Base-by-base conservation (phyloP, 2,888 invertebrate species). In the Drosophila paramelanica region DNA sequence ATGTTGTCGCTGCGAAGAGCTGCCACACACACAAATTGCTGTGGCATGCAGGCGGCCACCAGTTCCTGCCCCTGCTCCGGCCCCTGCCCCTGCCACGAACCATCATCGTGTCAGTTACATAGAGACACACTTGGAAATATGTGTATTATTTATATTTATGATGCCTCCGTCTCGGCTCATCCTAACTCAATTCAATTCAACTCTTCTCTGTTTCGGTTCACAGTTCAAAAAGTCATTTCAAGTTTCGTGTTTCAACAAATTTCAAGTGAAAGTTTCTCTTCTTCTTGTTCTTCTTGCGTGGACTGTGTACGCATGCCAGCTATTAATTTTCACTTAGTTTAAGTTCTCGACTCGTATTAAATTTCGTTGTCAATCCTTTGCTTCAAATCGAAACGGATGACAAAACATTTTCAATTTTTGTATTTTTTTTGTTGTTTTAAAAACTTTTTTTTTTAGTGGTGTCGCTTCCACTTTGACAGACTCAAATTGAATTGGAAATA, bases 181-280 rank as follows among this genome's bases (percentile, higher is more conserved):
- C 66, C 53, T 39, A 53, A 47, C 62, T 51, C 53, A 56, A 36
- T 58, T 58, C 38, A 46, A 8, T 58, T 58, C 38, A 46, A 8
- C 25, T 52, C 65, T 36, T 23, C 43, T 50, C 62, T 60, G 57
- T 51, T 72, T 66, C 47, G 70, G 89, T 89, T 82, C 78, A 86
- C 80, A 86, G 83, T 85, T 86, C 74, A 83, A 88, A 81, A 80
- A 88, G 89, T 88, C 82, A 85, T 79, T 85, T 82, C 79, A 75
- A 80, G 86, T 89, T 87, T 85, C 82, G 76, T 75, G 85, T 85
- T 86, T 71, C 74, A 73, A 76, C 81, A 67, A 77, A 77, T 84
- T 75, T 89, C 60, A 55, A 83, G 88, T 88, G 89, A 89, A 85
- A 89, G 89, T 89, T 89, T 77, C 57, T 43, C 17, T 58, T 43